A percentile compares a stretch with the other conserved stretches of the same genome.
phyloP scores from a whole-genome alignment of 1,140 invertebrate genomes.

The Campodea augens region DNA sequence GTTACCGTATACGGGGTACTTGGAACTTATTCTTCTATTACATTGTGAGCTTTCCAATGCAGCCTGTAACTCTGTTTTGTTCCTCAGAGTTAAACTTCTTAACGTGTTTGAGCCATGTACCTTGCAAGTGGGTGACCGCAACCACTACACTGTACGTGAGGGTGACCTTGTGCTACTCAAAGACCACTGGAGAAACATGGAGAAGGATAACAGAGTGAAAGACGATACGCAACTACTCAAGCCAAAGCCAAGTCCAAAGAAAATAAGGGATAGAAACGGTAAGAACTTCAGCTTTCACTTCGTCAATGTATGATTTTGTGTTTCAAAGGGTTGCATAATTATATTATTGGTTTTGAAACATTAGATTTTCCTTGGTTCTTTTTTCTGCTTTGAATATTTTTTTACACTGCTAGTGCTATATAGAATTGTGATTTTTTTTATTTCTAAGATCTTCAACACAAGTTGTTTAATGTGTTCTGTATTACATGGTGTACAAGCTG shows the following conservation, averaged over 20 bases:
- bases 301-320: too few species aligned
- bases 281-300: too few species aligned
- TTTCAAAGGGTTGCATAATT: too few species aligned
- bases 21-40: neutral
- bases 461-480: too few species aligned
- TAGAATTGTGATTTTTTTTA: too few species aligned
- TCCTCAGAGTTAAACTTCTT: constrained; percentile 43
- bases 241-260: constrained; percentile 23
- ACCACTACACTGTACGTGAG: constrained; percentile 40
- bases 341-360: too few species aligned
- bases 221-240: neutral
- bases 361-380: too few species aligned
- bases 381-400: too few species aligned
- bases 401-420: too few species aligned
- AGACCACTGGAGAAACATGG: constrained; percentile 34
- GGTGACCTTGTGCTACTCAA: constrained; percentile 33
- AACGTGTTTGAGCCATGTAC: constrained; percentile 78
- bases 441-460: too few species aligned
- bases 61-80: constrained; percentile 6
- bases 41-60: neutral
- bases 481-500: too few species aligned
- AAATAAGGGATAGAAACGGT: constrained; percentile 16
- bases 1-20: too few species aligned
- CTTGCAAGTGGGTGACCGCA: constrained; percentile 67
- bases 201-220: constrained; percentile 18